A percentile compares a stretch with the other conserved stretches of the same genome.
phyloP scores from a whole-genome alignment of 1,140 invertebrate species.

The Nixonia krombeini region DNA sequence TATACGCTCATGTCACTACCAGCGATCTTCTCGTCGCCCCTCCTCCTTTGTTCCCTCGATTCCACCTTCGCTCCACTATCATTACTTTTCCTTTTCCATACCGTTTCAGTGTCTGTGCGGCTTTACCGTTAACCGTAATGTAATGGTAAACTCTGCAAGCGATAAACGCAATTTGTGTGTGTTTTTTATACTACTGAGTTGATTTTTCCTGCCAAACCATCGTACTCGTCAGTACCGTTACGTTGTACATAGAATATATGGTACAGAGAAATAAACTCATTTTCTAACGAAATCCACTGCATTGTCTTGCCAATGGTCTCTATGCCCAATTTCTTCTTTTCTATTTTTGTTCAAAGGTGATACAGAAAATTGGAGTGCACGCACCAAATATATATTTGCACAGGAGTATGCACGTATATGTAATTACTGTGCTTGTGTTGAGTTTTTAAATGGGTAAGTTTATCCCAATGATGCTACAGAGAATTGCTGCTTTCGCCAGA shows the following conservation, averaged over 20 bases:
- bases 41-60: conserved; percentile 27
- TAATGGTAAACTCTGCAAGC: conserved; percentile 42
- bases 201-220: conserved; percentile 62
- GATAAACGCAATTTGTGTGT: conserved; percentile 51
- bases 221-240: conserved; percentile 69
- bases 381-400: too few relatives aligned
- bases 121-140: conserved; percentile 39
- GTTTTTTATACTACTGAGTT: conserved; percentile 64
- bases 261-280: conserved; percentile 72
- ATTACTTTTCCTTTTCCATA: conserved; percentile 31
- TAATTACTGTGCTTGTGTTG: too few relatives aligned
- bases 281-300: conserved; percentile 64
- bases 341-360: background rate
- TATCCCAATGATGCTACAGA: too few relatives aligned
- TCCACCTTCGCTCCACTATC: conserved; percentile 8
- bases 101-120: conserved; percentile 36
- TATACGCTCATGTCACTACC: conserved; percentile 54
- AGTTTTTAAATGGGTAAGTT: too few relatives aligned
- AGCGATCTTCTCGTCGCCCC: conserved; percentile 10
- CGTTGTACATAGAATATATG: conserved; percentile 71
- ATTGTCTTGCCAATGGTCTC: conserved; percentile 7
- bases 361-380: too few relatives aligned
- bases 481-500: too few relatives aligned
- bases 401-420: too few relatives aligned
- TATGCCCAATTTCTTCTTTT: conserved; percentile 14